Conservation (phyloP, 2,888 invertebrate species). For the Lypha dubia region DNA sequence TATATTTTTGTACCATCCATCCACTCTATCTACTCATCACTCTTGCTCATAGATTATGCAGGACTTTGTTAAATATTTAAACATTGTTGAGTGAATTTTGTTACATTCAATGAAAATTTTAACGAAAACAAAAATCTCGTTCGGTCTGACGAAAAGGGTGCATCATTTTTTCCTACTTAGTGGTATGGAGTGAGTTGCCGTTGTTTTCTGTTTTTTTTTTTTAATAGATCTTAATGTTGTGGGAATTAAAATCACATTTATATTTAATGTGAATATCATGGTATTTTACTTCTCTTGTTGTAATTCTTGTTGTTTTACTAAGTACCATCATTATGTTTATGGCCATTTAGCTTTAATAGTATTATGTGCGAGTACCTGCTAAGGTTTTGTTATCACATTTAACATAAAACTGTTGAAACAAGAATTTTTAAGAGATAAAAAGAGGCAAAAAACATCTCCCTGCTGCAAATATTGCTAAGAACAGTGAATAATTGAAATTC, state of each 20-base stretch:
- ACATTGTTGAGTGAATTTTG: conserved; percentile 56
- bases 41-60: conserved; percentile 81
- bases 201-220: conserved; percentile 22
- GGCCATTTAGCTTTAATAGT: conserved; percentile 76
- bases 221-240: conserved; percentile 65
- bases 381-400: conserved; percentile 18
- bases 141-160: conserved; percentile 14
- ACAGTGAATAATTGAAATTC: no score
- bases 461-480: no score
- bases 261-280: conserved; percentile 65
- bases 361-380: conserved; percentile 32
- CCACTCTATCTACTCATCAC: conserved; percentile 79
- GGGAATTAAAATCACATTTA: conserved; percentile 67
- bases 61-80: conserved; percentile 81
- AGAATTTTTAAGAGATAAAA: neutral
- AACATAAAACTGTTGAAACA: neutral
- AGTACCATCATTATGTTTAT: conserved; percentile 38
- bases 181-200: neutral
- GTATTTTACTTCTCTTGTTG: conserved; percentile 25
- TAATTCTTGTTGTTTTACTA: conserved; percentile 27
- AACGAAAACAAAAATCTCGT: neutral
- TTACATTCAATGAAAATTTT: conserved; percentile 39
- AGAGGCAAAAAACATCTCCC: neutral
- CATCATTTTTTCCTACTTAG: conserved; percentile 38
- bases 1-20: conserved; percentile 76